Evolutionary conservation across 1,140 invertebrate species (phyloP).

Genomic region (Platorchestia sp.): DNA sequence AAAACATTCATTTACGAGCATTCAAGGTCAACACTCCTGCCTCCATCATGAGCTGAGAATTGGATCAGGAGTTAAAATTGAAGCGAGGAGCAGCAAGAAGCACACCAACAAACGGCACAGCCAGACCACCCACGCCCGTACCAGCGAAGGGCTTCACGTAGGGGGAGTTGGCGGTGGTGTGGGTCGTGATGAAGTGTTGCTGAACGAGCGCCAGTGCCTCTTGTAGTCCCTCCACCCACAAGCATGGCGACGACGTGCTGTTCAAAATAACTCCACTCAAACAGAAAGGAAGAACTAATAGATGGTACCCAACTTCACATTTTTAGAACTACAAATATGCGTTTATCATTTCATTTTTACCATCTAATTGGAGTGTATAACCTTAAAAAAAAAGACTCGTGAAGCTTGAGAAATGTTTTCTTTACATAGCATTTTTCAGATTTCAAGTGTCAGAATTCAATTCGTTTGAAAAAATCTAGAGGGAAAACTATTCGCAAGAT

Average conservation of each 20-base stretch:
- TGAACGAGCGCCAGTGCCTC: constrained; percentile 89
- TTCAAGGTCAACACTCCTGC: neutral
- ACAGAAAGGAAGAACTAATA: too few relatives aligned
- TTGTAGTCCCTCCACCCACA: constrained; percentile 78
- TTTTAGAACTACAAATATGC: too few relatives aligned
- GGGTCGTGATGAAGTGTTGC: constrained; percentile 90
- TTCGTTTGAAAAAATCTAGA: too few relatives aligned
- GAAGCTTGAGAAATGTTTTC: too few relatives aligned
- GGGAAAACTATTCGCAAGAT: too few relatives aligned
- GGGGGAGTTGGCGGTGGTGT: constrained; percentile 90
- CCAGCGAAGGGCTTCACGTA: constrained; percentile 90
- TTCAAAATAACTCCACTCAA: too few relatives aligned
- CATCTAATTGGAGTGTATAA: too few relatives aligned
- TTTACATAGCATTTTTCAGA: too few relatives aligned
- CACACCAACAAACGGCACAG: neutral
- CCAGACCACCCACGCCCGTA: constrained; percentile 56
- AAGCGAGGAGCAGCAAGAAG: neutral
- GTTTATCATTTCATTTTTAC: too few relatives aligned
- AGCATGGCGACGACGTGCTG: neutral
- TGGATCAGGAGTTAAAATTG: neutral
- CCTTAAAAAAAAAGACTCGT: too few relatives aligned
- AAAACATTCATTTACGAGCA: neutral
- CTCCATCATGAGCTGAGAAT: neutral
- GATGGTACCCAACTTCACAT: too few relatives aligned
- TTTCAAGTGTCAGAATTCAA: too few relatives aligned